Base-by-base conservation (phyloP, 2,113 vertebrate genomes). In the Cynopterus brachyotis region DNA sequence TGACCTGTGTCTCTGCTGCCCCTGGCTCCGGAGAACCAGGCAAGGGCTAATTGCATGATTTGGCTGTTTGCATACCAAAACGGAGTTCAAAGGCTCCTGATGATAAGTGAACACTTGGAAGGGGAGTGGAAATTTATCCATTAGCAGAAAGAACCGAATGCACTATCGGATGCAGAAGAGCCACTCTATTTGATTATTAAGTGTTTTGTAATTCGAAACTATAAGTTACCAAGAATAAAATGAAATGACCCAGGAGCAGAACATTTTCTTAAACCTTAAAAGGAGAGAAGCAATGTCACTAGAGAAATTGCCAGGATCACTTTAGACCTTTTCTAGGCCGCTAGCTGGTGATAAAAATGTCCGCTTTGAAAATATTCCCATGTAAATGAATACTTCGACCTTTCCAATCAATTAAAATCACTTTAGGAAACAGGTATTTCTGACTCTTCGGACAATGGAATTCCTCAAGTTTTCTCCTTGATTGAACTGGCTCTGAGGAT, bases 221-320 rank as follows among this genome's bases (percentile, higher is more conserved):
- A 19, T 66, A 87, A 40, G 69, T 93, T 96, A 89, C 79, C 72
- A 85, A 89, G 85, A 96, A 95, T 94, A 87, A 95, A 96, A 91
- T n/a, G 22, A 91, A 89, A 76, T 79, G 91, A 64, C 59, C 67
- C 40, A 24, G 40, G 4, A 78, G 88, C 62, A 57, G 76, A 89
- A 30, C 16, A 17, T 57, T 79, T 69, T 40, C 57, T 80, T 55
- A 75, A 91, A 75, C 28, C 15, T 90, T 78, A 47, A 90, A 90
- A 72, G 57, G 5, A 70, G 53, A 93, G 60, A 93, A 85, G 16
- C 7, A 70, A 37, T 13, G 66, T 17, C 24, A 13, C 16, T 45
- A 35, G 72, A 93, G 72, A 62, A 50, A 55, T 0, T 6, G 15
- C 15, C 73, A 64, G 37, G 13, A 30, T 70, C 30, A 10, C 47